Evolutionary conservation across 2,797 vertebrate genomes (phyloP).

Genomic region (Poecilia picta): DNA sequence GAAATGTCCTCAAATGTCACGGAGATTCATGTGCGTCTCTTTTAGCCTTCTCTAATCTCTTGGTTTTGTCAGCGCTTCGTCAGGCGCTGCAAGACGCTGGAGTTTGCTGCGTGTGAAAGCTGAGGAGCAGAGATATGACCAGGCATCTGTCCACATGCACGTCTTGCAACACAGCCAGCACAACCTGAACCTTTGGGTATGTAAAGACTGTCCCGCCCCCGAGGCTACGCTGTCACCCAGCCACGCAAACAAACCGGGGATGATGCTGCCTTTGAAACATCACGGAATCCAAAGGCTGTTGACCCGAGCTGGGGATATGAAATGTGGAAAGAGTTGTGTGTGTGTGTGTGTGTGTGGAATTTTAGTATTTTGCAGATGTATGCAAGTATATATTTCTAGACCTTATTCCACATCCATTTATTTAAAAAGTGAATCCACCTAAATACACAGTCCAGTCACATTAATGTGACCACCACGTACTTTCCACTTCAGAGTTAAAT

Average conservation of each 20-base stretch:
- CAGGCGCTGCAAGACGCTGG: slow-evolving; percentile 37
- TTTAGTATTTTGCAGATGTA: background rate
- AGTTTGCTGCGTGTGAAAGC: slow-evolving; percentile 38
- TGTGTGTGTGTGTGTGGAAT: background rate
- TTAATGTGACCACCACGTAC: background rate
- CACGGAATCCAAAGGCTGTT: background rate
- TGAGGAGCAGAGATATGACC: slow-evolving; percentile 44
- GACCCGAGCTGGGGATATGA: background rate
- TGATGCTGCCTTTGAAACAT: slow-evolving; percentile 14
- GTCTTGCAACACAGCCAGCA: slow-evolving; percentile 51
- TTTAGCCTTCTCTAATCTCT: slow-evolving; percentile 18
- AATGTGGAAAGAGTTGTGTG: background rate
- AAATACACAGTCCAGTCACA: too few species aligned
- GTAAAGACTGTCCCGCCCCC: slow-evolving; percentile 21
- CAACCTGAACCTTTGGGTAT: slow-evolving; percentile 60
- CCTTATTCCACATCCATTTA: background rate
- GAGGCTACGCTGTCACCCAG: background rate
- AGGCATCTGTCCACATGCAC: slow-evolving; percentile 22
- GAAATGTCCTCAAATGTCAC: background rate
- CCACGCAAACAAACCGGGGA: slow-evolving; percentile 33
- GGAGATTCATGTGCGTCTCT: background rate
- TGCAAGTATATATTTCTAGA: background rate
- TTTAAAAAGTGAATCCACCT: background rate
- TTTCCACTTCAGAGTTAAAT: too few species aligned
- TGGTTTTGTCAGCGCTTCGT: slow-evolving; percentile 31